Conservation (phyloP, 64 coral and sea anemone genomes). For the Montipora cactus region DNA sequence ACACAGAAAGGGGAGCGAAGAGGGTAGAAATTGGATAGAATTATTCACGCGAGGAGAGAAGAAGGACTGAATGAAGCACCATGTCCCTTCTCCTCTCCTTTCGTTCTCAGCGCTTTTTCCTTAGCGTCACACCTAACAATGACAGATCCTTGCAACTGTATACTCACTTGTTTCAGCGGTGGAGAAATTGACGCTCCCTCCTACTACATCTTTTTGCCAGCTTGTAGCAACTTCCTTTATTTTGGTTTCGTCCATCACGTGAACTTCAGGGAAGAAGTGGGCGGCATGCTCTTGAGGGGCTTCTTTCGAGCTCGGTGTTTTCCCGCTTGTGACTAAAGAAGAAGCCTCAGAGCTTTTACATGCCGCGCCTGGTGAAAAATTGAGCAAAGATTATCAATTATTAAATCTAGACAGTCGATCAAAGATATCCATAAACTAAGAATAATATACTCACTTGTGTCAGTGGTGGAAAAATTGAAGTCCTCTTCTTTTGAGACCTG, state of each 20-base stretch:
- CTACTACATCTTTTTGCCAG: neutral
- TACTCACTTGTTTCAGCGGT: constrained; percentile 3
- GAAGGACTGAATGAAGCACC: too few species aligned
- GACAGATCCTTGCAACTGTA: neutral
- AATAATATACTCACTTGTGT: neutral
- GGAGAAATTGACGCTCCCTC: neutral
- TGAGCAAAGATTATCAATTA: too few species aligned
- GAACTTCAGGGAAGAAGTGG: neutral
- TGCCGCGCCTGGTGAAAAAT: too few species aligned
- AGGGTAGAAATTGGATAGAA: too few species aligned
- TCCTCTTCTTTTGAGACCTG: neutral
- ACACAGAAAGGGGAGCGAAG: too few species aligned
- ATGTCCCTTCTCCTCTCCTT: too few species aligned
- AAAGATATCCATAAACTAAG: too few species aligned
- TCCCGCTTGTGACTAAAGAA: neutral
- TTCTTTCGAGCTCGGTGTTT: neutral
- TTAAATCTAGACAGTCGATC: too few species aligned
- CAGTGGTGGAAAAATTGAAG: neutral
- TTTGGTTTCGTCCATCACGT: neutral
- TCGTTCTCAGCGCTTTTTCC: too few species aligned
- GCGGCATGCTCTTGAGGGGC: neutral
- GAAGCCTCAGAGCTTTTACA: neutral
- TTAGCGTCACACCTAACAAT: too few species aligned
- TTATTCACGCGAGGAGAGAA: too few species aligned
- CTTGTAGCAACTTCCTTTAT: neutral